phyloP scores from a whole-genome alignment of 2,888 invertebrate genomes.

The Xanthia icteritia region DNA sequence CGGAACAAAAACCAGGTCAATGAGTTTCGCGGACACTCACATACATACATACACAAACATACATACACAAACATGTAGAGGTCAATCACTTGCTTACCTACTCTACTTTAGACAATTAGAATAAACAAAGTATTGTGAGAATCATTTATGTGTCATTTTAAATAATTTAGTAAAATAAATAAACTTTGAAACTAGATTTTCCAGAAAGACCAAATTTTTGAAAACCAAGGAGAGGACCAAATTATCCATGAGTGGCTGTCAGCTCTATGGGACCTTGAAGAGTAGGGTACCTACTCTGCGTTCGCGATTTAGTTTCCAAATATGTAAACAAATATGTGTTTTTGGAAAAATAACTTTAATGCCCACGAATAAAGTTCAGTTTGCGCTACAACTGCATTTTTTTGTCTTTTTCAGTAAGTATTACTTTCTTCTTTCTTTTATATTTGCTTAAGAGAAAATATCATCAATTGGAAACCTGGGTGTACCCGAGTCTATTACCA shows the following conservation, averaged over 20 bases:
- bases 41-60: too few relatives aligned
- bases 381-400: too few relatives aligned
- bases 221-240: too few relatives aligned
- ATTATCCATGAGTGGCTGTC: neutral
- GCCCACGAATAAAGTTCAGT: too few relatives aligned
- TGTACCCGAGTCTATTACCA: too few relatives aligned
- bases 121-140: neutral
- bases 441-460: too few relatives aligned
- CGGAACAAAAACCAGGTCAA: conserved; percentile 48
- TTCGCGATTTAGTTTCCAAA: too few relatives aligned
- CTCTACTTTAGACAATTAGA: conserved; percentile 8
- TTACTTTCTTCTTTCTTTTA: too few relatives aligned
- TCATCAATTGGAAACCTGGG: too few relatives aligned
- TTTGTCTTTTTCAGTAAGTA: too few relatives aligned
- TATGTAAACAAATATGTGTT: too few relatives aligned
- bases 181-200: neutral
- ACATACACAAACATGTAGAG: conserved; percentile 24
- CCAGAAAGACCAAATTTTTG: neutral
- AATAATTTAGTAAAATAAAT: neutral
- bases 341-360: too few relatives aligned
- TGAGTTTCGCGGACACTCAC: conserved; percentile 36
- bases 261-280: neutral
- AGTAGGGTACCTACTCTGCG: neutral
- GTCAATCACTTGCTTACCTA: conserved; percentile 39
- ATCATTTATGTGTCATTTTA: neutral